Base-by-base conservation (phyloP, 2,113 vertebrate genomes). In the Colius striatus region DNA sequence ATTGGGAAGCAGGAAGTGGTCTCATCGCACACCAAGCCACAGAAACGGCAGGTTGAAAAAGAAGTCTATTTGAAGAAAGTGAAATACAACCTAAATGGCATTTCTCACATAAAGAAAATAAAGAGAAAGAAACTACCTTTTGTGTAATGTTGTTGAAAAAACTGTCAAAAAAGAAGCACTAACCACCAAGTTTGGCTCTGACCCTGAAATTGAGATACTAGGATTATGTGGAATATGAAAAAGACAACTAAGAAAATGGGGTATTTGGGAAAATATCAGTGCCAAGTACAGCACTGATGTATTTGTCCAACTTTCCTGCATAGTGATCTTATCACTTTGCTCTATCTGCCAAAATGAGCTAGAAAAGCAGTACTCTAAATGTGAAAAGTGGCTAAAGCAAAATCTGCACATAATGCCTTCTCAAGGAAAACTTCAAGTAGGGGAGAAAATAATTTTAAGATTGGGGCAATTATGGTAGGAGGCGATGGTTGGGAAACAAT, bases 281-380 rank as follows among this genome's bases (percentile, higher is more conserved):
- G 47, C 73, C 32, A 77, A 80, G 25, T 54, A 73, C 50, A 84
- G 57, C 20, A 57, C 1, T 74, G 34, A 74, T 76, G 21, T 57
- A n/a, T 78, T 65, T 77, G 57, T 87, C 66, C 76, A 90, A 30
- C 73, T 84, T 90, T 57, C 27, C 20, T 61, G 38, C 63, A 43
- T 27, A 84, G 74, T 2, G 22, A 79, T 65, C 41, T 92, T 91
- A 87, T 57, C 41, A 58, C 48, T 89, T 92, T 79, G 54, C 76
- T 78, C 51, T 68, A 17, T 88, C 65, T 91, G 72, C 84, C 85
- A 89, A 89, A 89, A 89, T 17, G 90, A 96, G n/a, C n/a, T 43
- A 34, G 58, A 87, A 90, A 88, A 88, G 32, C 43, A 91, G 72
- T 65, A 76, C 17, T 63, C 36, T 60, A 82, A 87, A 88, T 26